Evolutionary conservation across 2,888 invertebrate genomes (phyloP).

Genomic region (Ormyrus pomaceus): DNA sequence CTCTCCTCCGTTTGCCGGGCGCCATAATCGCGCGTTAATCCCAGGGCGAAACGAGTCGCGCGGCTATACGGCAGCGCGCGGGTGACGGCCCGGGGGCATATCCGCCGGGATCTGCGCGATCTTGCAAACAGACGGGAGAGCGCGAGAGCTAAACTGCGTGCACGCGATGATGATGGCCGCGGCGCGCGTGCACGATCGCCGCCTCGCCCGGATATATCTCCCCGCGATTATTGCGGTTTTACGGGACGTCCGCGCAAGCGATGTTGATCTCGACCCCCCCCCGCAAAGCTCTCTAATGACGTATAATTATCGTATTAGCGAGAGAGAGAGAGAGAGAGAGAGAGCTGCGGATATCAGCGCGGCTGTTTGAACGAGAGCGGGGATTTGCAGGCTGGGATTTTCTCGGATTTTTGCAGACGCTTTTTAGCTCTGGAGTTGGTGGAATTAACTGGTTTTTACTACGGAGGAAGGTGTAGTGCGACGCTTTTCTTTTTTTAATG

Average conservation of each 20-base stretch:
- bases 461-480: not conserved
- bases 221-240: constrained; percentile 43
- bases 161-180: no score
- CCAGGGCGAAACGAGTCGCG: no score
- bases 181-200: constrained; percentile 44
- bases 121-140: not conserved
- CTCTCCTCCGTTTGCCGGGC: no score
- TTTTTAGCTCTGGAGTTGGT: no score
- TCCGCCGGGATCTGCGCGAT: not conserved
- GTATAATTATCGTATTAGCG: constrained; percentile 24
- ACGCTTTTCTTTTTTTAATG: no score
- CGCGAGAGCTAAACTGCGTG: not conserved
- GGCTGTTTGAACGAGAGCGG: not conserved
- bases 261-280: not conserved
- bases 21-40: no score
- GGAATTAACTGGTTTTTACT: no score
- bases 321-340: no score
- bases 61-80: not conserved
- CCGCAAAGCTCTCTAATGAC: constrained; percentile 19
- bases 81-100: not conserved
- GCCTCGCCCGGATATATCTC: constrained; percentile 22
- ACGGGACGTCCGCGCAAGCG: not conserved
- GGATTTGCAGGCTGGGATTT: not conserved
- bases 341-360: not conserved
- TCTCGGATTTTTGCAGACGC: no score